These are phyloP conservation scores for Macrochelys suwanniensis DNA, from an alignment of 2,797 vertebrate species.

Conservation along the genomic window DNA sequence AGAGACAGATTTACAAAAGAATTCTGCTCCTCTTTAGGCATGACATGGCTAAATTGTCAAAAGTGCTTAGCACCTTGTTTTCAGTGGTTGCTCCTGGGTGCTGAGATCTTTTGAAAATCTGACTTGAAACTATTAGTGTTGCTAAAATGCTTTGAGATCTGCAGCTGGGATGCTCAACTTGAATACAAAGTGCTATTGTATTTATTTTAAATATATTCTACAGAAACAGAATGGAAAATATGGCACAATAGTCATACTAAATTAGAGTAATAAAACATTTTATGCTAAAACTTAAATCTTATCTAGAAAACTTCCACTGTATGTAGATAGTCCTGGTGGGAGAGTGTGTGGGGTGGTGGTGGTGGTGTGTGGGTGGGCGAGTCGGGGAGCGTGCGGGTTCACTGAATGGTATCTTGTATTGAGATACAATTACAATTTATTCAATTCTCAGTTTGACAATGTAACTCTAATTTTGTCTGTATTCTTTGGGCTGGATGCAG, in stretches of 20 bases:
- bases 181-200: not conserved
- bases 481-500: not conserved
- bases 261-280: not conserved
- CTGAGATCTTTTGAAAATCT: not conserved
- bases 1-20: not conserved
- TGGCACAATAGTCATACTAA: not conserved
- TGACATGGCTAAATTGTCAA: not conserved
- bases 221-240: not conserved
- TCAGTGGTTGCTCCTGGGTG: not conserved
- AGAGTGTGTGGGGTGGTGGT: too few relatives aligned
- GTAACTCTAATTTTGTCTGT: not conserved
- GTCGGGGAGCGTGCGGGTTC: accelerated
- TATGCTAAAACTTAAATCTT: not conserved
- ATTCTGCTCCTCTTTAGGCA: not conserved
- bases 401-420: not conserved
- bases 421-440: not conserved
- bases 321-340: not conserved
- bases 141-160: not conserved
- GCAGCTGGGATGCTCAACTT: not conserved
- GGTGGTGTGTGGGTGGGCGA: not conserved
- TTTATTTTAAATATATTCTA: not conserved
- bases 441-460: conserved; percentile 7
- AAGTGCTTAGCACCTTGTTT: not conserved
- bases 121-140: not conserved
- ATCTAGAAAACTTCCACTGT: not conserved